Evolutionary conservation across 2,888 invertebrate genomes (phyloP).

Genomic region (Orthosia gothica): DNA sequence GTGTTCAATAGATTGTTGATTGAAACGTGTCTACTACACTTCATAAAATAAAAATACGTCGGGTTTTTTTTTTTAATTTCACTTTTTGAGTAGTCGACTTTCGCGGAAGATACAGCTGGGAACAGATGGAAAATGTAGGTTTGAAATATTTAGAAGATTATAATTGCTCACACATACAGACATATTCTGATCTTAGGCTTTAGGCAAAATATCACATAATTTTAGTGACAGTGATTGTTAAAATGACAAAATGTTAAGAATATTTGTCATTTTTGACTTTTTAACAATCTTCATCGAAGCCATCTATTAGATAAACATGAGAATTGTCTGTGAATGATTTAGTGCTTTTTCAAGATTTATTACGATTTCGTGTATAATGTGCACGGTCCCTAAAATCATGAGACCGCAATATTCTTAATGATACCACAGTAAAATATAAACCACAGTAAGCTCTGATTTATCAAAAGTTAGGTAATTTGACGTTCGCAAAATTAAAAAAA

Average conservation of each 20-base stretch:
- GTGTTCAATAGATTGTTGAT: no score
- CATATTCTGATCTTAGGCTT: no score
- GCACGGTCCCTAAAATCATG: conserved; percentile 35
- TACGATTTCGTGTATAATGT: conserved; percentile 16
- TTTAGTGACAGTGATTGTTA: not conserved
- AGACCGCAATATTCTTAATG: conserved; percentile 62
- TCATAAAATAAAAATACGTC: no score
- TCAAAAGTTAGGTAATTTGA: not conserved
- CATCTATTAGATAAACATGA: not conserved
- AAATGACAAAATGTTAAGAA: not conserved
- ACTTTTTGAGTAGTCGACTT: not conserved
- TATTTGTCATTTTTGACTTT: not conserved
- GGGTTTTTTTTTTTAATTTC: no score
- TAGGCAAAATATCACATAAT: not conserved
- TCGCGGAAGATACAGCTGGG: not conserved
- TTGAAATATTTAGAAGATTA: no score
- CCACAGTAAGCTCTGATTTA: conserved; percentile 46
- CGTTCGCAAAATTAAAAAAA: not conserved
- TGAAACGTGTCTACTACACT: no score
- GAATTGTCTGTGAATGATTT: not conserved
- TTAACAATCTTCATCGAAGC: no score
- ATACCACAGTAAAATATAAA: conserved; percentile 51
- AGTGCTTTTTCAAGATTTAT: not conserved
- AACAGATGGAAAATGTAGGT: no score
- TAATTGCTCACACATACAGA: no score